Percentiles rank a stretch among this genome's conserved stretches.
These are phyloP conservation scores for Mesoclemmys tuberculata DNA, from an alignment of 2,113 vertebrate species.

Conservation along the genomic window DNA sequence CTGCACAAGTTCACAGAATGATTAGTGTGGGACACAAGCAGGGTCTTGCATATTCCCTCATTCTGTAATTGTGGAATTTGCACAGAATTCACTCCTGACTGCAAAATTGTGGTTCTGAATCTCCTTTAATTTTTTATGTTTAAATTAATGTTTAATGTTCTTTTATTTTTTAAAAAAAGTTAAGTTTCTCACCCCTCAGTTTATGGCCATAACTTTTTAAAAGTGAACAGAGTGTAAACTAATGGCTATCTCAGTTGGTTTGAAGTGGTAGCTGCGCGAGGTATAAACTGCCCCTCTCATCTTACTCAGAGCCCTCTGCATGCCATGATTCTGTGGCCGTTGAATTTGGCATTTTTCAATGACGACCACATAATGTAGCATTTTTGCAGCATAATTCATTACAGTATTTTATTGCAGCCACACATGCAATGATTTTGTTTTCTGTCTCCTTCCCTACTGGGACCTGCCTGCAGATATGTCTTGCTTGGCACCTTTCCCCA, in stretches of 20 bases:
- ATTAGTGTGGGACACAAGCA: not conserved
- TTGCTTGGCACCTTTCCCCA: not conserved
- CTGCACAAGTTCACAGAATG: not conserved
- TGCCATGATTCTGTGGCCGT: not conserved
- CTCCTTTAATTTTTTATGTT: not conserved
- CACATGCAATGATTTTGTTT: not conserved
- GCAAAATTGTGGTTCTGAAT: not conserved
- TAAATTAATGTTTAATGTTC: not conserved
- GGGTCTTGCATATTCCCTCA: rapidly evolving
- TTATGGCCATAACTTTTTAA: not conserved
- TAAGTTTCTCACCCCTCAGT: not conserved
- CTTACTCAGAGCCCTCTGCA: not conserved
- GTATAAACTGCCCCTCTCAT: not conserved
- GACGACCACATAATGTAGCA: not conserved
- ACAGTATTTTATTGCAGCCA: not conserved
- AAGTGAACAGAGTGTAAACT: not conserved
- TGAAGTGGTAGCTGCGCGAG: not conserved
- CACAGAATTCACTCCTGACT: not conserved
- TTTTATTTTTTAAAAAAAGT: not conserved
- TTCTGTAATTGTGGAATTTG: not conserved
- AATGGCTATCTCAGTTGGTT: not conserved
- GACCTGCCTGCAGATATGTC: not conserved
- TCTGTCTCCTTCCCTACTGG: not conserved
- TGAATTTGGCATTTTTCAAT: not conserved
- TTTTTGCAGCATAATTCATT: not conserved